A percentile compares a stretch with the other conserved stretches of the same genome.
phyloP scores from a whole-genome alignment of 2,797 vertebrate species.

The Callimico goeldii region DNA sequence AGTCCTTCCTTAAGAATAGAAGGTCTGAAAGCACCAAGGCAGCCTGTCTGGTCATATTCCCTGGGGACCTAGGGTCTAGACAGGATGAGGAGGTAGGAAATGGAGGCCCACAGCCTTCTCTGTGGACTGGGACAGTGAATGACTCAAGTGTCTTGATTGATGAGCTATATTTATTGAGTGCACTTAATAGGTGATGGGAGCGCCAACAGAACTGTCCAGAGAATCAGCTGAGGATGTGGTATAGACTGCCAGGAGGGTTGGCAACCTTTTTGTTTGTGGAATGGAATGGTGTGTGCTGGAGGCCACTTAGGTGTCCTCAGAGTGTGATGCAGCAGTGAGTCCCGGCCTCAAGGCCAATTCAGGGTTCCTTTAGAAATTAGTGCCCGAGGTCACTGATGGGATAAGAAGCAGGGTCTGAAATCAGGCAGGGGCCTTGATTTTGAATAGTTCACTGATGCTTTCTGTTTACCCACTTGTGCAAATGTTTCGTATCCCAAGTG shows the following conservation, averaged over 20 bases:
- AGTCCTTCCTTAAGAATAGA: not conserved
- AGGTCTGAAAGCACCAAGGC: not conserved
- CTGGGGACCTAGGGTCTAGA: not conserved
- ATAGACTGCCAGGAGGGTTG: not conserved
- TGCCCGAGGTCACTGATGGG: rapidly evolving
- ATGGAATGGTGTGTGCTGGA: not conserved
- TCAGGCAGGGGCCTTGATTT: not conserved
- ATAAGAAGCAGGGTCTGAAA: not conserved
- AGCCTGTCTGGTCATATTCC: too few relatives aligned
- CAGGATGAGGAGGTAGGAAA: not conserved
- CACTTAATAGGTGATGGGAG: not conserved
- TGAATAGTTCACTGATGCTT: not conserved
- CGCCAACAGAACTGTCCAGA: rapidly evolving
- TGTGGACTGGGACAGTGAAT: not conserved
- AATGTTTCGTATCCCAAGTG: rapidly evolving
- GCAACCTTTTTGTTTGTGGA: not conserved
- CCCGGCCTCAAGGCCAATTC: not conserved
- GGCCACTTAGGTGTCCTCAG: not conserved
- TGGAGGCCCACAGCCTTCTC: not conserved
- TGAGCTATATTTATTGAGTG: not conserved
- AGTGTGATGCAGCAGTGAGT: too few relatives aligned
- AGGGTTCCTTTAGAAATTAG: rapidly evolving
- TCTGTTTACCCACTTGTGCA: rapidly evolving
- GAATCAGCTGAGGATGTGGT: not conserved
- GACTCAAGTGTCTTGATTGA: not conserved